Conservation (phyloP, 2,888 invertebrate species). For the Lasiommata megera region DNA sequence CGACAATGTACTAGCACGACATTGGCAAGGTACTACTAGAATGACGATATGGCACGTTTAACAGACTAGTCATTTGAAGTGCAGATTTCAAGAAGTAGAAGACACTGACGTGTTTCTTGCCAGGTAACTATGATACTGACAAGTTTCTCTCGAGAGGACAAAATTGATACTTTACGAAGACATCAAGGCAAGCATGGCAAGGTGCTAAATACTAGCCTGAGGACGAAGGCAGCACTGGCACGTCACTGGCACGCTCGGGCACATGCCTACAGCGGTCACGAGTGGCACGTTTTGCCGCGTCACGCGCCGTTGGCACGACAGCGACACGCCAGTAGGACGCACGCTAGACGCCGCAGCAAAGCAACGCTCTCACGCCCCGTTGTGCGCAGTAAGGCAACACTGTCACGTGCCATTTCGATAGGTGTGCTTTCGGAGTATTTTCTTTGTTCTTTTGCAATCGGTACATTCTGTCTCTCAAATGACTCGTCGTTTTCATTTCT, state of each 20-base stretch:
- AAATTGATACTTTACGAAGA: not conserved
- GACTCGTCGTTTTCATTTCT: not conserved
- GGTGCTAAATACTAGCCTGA: not conserved
- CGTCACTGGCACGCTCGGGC: slow-evolving; percentile 1
- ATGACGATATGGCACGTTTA: not conserved
- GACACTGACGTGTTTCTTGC: not conserved
- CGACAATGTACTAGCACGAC: not conserved
- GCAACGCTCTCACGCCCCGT: slow-evolving; percentile 11
- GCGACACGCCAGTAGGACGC: slow-evolving; percentile 57
- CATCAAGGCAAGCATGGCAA: not conserved
- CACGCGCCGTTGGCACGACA: slow-evolving; percentile 33
- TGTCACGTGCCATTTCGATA: slow-evolving; percentile 8
- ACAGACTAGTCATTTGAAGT: not conserved
- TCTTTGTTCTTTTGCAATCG: not conserved
- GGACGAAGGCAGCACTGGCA: slow-evolving; percentile 1
- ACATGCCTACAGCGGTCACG: slow-evolving; percentile 8
- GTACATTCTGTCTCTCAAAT: not conserved
- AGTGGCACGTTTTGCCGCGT: slow-evolving; percentile 21
- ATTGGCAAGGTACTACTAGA: not conserved
- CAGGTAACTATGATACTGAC: too few species aligned
- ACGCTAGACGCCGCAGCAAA: slow-evolving; percentile 71
- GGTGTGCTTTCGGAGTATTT: slow-evolving; percentile 5
- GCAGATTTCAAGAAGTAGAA: not conserved
- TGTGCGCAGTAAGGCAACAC: slow-evolving; percentile 5
- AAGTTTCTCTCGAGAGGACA: too few species aligned